Conservation (phyloP, 2,888 invertebrate species). For the Nephrotoma flavescens region DNA sequence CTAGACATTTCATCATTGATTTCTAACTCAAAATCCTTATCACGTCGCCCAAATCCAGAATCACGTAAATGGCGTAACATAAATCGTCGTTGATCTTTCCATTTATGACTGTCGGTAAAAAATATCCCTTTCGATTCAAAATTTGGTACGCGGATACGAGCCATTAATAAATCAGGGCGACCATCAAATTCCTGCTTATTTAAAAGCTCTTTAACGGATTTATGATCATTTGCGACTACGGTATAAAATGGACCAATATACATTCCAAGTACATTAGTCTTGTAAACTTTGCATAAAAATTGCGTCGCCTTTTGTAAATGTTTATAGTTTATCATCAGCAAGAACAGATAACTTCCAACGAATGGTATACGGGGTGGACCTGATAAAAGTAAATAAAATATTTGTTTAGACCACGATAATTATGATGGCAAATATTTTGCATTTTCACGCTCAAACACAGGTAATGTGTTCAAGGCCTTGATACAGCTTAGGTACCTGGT, state of each 20-base stretch:
- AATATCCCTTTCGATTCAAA: slow-evolving; percentile 40
- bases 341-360: slow-evolving; percentile 44
- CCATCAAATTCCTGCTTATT: slow-evolving; percentile 46
- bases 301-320: slow-evolving; percentile 37
- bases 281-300: slow-evolving; percentile 38
- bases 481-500: slow-evolving; percentile 33
- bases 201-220: slow-evolving; percentile 41
- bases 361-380: slow-evolving; percentile 47
- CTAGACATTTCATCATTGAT: slow-evolving; percentile 39
- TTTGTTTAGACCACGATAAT: no score
- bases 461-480: no score
- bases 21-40: slow-evolving; percentile 35
- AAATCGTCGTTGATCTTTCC: slow-evolving; percentile 52
- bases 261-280: slow-evolving; percentile 43
- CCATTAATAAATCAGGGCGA: slow-evolving; percentile 35
- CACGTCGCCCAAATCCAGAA: slow-evolving; percentile 52
- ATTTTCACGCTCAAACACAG: not conserved
- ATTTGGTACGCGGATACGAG: slow-evolving; percentile 35
- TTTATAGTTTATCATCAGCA: slow-evolving; percentile 36
- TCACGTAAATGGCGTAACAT: slow-evolving; percentile 48
- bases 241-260: slow-evolving; percentile 36
- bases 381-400: slow-evolving; percentile 18
- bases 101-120: slow-evolving; percentile 45
- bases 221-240: slow-evolving; percentile 38
- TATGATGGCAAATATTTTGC: not conserved